Conservation (phyloP, 2,888 invertebrate species). For the Catotricha subobsoleta region DNA sequence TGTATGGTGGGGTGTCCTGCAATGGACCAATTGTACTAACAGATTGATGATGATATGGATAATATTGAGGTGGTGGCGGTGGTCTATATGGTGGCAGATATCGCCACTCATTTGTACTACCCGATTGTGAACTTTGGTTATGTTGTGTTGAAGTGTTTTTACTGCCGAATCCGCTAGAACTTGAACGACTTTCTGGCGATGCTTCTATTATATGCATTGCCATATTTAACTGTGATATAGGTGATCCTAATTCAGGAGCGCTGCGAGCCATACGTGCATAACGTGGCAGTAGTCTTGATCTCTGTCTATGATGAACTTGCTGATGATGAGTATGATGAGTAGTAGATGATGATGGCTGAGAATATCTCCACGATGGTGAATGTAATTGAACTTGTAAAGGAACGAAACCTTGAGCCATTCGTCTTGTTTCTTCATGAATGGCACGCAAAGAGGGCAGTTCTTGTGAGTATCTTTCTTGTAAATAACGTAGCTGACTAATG, state of each 20-base stretch:
- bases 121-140: slow-evolving; percentile 56
- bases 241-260: slow-evolving; percentile 45
- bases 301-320: slow-evolving; percentile 28
- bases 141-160: slow-evolving; percentile 72
- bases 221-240: slow-evolving; percentile 34
- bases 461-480: slow-evolving; percentile 40
- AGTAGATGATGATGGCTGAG: too few species aligned
- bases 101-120: slow-evolving; percentile 60
- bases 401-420: slow-evolving; percentile 35
- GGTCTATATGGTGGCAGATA: slow-evolving; percentile 51
- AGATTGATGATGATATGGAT: slow-evolving; percentile 13
- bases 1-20: slow-evolving; percentile 37
- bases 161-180: slow-evolving; percentile 79
- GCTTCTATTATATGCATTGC: slow-evolving; percentile 40
- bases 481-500: slow-evolving; percentile 24
- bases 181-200: slow-evolving; percentile 73
- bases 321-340: slow-evolving; percentile 1
- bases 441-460: slow-evolving; percentile 52
- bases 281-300: slow-evolving; percentile 45
- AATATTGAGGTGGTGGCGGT: slow-evolving; percentile 39
- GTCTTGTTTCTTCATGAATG: slow-evolving; percentile 50
- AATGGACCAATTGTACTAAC: slow-evolving; percentile 12
- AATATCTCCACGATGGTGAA: slow-evolving; percentile 34
- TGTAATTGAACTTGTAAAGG: slow-evolving; percentile 41
- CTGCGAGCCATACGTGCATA: slow-evolving; percentile 47